Base-by-base conservation (phyloP, 2,888 invertebrate species). In the Spilosoma lubricipeda region DNA sequence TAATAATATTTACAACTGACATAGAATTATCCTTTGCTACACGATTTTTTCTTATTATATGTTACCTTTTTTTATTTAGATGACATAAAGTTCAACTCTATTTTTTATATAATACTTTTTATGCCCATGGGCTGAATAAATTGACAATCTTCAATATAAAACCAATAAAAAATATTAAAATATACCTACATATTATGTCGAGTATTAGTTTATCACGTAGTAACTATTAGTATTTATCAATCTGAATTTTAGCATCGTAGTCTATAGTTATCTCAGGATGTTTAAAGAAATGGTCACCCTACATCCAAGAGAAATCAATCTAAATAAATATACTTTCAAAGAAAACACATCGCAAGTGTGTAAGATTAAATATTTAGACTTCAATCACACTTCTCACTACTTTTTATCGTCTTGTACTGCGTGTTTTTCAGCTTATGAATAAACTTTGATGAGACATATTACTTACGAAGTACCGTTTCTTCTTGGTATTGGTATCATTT, bases 341-440 rank as follows among this genome's bases (percentile, higher is more conserved):
- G 63, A 65, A 80, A 82, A 80, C 78, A 77, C 74, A 68, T 80
- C 72, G 67, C 76, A 70, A 80, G 79, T 78, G 79, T 70, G 73
- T 77, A 79, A 80, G 73, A 74, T 67, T 73, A 82, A 79, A 83
- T 86, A 82, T 86, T 87, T 84, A 67, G 70, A 81, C 77, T 78
- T 70, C 68, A 70, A 81, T 81, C 67, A 66, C 45, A 45, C 78
- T 78, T 75, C 74, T 80, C 79, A 78, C 78, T 81, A 73, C 80
- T 85, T 78, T 74, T 68, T 80, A 77, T 27, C 0, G 3, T 74
- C 75, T 70, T 72, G 74, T 76, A 78, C 70, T 65, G 71, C 69
- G 52, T 9, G 9, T n/a, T 56, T 11, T 11, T 18, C 2, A 18
- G 27, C 63, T 59, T 59, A 13, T 3, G n/a, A 56, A 56, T 27